A percentile compares a stretch with the other conserved stretches of the same genome.
These are phyloP conservation scores for Cremastobaeus sp. DNA, from an alignment of 2,888 invertebrate species.

Conservation along the genomic window DNA sequence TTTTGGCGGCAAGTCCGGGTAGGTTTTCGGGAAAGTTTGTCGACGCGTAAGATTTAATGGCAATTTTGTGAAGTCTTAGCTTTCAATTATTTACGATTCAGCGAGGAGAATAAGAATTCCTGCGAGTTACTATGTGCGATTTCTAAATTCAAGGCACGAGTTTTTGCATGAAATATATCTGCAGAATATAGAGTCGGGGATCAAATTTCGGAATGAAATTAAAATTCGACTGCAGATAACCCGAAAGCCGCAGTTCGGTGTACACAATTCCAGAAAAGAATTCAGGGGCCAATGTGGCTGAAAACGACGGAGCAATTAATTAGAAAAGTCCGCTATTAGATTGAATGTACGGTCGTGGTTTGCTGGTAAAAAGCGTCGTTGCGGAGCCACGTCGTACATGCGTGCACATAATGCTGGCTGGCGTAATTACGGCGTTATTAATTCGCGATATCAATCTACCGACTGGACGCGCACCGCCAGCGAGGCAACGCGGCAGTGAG, in stretches of 20 bases:
- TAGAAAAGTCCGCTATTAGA: too few species aligned
- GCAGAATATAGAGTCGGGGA: too few species aligned
- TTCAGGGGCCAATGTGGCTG: too few species aligned
- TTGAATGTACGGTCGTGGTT: constrained; percentile 24
- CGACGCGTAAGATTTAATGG: constrained; percentile 31
- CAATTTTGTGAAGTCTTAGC: constrained; percentile 18
- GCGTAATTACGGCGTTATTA: constrained; percentile 68
- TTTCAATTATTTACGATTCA: constrained; percentile 40
- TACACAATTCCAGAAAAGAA: too few species aligned
- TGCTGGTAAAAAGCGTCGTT: constrained; percentile 14
- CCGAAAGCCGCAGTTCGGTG: too few species aligned
- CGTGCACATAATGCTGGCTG: constrained; percentile 43
- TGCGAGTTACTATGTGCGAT: not conserved
- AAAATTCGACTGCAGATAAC: too few species aligned
- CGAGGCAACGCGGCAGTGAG: constrained; percentile 35
- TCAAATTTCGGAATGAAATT: too few species aligned
- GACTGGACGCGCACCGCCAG: constrained; percentile 61
- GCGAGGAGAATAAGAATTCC: constrained; percentile 15
- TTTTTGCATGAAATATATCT: too few species aligned
- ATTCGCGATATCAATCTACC: constrained; percentile 67
- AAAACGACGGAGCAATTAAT: too few species aligned
- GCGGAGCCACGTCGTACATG: constrained; percentile 21
- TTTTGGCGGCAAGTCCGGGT: constrained; percentile 18
- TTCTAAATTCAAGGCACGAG: too few species aligned
- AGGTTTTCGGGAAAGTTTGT: constrained; percentile 29